Evolutionary conservation across 2,888 invertebrate species (phyloP), one percentile per base, ranked within the genome.

Genomic region (Pseudococcus longispinus): DNA sequence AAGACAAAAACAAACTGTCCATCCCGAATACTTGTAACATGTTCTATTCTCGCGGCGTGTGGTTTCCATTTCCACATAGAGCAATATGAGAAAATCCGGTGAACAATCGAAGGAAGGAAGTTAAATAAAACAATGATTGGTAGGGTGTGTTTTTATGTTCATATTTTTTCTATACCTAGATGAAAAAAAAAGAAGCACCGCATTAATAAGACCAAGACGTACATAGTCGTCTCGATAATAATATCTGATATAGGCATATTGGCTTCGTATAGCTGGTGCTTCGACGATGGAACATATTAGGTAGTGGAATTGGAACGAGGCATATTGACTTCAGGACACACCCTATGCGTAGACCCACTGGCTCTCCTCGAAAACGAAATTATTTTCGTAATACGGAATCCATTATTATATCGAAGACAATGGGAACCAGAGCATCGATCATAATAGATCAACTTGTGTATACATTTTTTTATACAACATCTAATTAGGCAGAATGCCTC

Each of bases 51-150:
- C 74, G 29, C 51, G n/a, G 74, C 37, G 74, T 74, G 74, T 74
- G 74, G 74, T 74, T 74, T 29, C 70, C 15, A 46, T 15, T 46
- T 51, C 51, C 32, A 74, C 74, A 26, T 65, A 65, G 0, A 74
- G 74, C 74, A 74, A 74, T n/a, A n/a, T 74, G 74, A 74, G 74
- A 74, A 74, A 74, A 74, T 74, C 74, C 74, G 74, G 74, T 74
- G 74, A 74, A 74, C 74, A 74, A 74, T 74, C 74, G 74, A 74
- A 74, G 74, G 74, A 74, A 74, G 74, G 74, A 74, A 74, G 74
- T 74, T 74, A 37, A 74, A 74, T 74, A 74, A 74, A 74, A 74
- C 74, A 74, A 74, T 74, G 74, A 74, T 74, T 74, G 74, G 29
- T 74, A 74, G 74, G 74, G 74, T 74, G 74, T 74, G 74, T 70